A percentile compares a stretch with the other conserved stretches of the same genome.
Evolutionary conservation across 2,113 vertebrate genomes (phyloP).

Genomic region (Ploceus nigricollis): DNA sequence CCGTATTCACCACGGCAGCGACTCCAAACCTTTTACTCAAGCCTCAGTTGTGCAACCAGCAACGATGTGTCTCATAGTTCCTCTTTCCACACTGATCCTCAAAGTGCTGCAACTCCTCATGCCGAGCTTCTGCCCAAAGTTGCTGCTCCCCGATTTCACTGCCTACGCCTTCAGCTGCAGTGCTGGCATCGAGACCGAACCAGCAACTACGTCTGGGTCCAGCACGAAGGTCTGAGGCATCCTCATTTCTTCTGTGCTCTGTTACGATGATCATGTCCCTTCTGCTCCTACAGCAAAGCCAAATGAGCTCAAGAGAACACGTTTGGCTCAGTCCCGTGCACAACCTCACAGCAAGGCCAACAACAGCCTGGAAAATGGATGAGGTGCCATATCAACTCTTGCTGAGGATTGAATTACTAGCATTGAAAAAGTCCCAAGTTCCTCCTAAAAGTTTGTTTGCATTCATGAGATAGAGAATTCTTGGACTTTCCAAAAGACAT

Average conservation of each 20-base stretch:
- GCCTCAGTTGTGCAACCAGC: background rate
- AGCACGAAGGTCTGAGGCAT: fast-evolving
- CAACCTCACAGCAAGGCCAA: fast-evolving
- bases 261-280: fast-evolving
- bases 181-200: fast-evolving
- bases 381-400: background rate
- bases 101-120: background rate
- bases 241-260: fast-evolving
- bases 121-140: background rate
- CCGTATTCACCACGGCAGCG: background rate
- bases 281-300: background rate
- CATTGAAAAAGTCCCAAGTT: background rate
- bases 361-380: too few species aligned
- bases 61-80: background rate
- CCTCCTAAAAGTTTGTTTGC: background rate
- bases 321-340: fast-evolving
- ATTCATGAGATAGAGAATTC: background rate
- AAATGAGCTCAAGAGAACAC: fast-evolving
- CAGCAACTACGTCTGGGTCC: background rate
- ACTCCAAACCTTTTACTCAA: background rate
- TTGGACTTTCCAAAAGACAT: background rate
- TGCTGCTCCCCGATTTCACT: background rate
- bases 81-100: background rate
- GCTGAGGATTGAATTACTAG: background rate
- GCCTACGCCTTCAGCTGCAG: background rate